Base-by-base conservation (phyloP, 2,888 invertebrate genomes). In the Cosmia trapezina region DNA sequence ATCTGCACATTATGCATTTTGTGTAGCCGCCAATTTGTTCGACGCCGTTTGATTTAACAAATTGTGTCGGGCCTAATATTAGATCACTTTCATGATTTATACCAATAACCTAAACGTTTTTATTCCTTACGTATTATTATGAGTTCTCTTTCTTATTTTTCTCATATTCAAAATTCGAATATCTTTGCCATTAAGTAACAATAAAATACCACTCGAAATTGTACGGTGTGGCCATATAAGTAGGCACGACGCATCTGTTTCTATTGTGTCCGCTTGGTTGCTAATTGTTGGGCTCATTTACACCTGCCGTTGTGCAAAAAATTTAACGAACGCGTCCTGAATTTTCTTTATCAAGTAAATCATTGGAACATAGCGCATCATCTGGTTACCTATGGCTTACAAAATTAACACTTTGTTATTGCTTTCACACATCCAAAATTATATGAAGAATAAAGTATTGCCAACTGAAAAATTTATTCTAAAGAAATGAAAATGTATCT, bases 1-100 rank as follows among this genome's bases (percentile, higher is more conserved):
- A 93, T 93, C 91, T 91, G 91, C 91, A 91, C 92, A 94, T 95
- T 95, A 95, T 92, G 92, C 92, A 91, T 93, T 95, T 95, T 92
- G 91, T 91, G 90, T 86, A 92, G 90, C 91, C 90, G 89, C 87
- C 93, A 94, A 94, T 96, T 95, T 92, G 84, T 81, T 88, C 84
- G 85, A 89, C 89, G 89, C 90, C 91, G 91, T 94, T 94, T 94
- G 89, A 93, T 95, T 94, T 92, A 90, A 90, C 84, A 92, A 93
- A 94, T 92, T 92, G 89, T 89, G 77, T 85, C 75, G 80, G 86
- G 83, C 84, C 87, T 90, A 91, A 91, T 89, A 83, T 90, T 90
- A 88, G 89, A 91, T 91, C 88, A 85, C 84, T 85, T 88, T 86
- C 84, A 85, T 89, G 88, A 92, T 92, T 91, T 89, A 90, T 91